These are phyloP conservation scores for Erethizon dorsatum DNA, from an alignment of 2,797 vertebrate species.

Conservation along the genomic window DNA sequence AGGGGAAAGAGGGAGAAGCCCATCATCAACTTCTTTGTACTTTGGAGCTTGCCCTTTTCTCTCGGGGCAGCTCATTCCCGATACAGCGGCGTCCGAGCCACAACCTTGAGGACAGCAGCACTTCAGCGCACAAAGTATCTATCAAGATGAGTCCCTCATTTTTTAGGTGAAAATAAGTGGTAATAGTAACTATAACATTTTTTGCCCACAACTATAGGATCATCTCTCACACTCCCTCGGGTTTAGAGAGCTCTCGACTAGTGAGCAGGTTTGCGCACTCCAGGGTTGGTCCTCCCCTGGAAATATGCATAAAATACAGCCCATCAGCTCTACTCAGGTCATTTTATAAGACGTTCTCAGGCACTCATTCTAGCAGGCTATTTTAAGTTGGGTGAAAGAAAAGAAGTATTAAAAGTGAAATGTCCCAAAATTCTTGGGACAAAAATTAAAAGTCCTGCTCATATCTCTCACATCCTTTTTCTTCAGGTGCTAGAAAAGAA, in stretches of 20 bases:
- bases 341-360: neutral
- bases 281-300: neutral
- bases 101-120: neutral
- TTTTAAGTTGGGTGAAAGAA: slow-evolving; percentile 54
- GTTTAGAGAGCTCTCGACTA: neutral
- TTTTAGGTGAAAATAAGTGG: neutral
- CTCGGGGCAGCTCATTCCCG: neutral
- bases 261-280: neutral
- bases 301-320: neutral
- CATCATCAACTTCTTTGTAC: neutral
- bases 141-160: neutral
- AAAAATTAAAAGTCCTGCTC: neutral
- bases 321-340: neutral
- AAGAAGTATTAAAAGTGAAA: slow-evolving; percentile 7
- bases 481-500: neutral
- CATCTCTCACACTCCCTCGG: neutral
- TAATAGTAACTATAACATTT: neutral
- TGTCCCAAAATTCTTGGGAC: neutral
- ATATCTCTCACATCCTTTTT: neutral
- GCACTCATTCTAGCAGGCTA: neutral
- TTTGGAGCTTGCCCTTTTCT: neutral
- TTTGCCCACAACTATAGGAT: neutral
- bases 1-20: neutral
- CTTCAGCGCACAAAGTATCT: neutral
- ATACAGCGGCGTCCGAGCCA: neutral